These are phyloP conservation scores for Harpegnathos saltator DNA, from an alignment of 1,140 invertebrate genomes.

Conservation along the genomic window DNA sequence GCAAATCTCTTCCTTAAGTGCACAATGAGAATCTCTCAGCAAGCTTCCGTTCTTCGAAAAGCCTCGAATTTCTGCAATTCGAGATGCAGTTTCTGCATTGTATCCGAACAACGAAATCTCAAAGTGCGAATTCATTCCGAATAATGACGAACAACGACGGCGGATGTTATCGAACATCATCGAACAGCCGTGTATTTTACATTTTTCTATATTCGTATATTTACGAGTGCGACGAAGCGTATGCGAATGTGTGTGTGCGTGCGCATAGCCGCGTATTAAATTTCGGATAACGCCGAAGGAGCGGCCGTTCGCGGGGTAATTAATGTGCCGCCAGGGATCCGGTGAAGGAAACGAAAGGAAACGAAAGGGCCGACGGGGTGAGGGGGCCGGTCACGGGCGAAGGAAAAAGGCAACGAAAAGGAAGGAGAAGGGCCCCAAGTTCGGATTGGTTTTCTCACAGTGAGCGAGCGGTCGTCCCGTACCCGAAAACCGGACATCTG, in stretches of 20 bases:
- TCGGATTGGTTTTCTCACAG: constrained; percentile 81
- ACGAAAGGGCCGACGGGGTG: constrained; percentile 41
- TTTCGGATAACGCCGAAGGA: constrained; percentile 79
- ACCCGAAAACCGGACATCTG: constrained; percentile 80
- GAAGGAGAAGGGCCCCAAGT: constrained; percentile 65
- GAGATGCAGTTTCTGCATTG: too few relatives aligned
- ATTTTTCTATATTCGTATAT: too few relatives aligned
- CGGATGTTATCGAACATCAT: too few relatives aligned
- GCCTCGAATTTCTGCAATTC: too few relatives aligned
- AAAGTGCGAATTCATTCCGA: too few relatives aligned
- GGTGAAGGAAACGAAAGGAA: constrained; percentile 63
- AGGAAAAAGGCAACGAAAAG: constrained; percentile 66
- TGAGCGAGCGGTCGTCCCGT: constrained; percentile 68
- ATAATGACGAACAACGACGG: too few relatives aligned
- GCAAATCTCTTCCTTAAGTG: too few relatives aligned
- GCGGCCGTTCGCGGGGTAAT: constrained; percentile 78
- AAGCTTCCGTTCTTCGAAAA: too few relatives aligned
- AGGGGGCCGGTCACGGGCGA: constrained; percentile 53
- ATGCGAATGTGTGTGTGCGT: too few relatives aligned
- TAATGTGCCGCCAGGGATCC: constrained; percentile 77
- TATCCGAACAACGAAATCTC: too few relatives aligned
- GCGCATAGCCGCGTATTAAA: constrained; percentile 72
- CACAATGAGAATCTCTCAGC: too few relatives aligned
- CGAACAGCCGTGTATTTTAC: too few relatives aligned
- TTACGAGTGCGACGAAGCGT: constrained; percentile 59